These are phyloP conservation scores for Cephalopachus bancanus DNA, from an alignment of 2,797 vertebrate genomes.

Conservation along the genomic window DNA sequence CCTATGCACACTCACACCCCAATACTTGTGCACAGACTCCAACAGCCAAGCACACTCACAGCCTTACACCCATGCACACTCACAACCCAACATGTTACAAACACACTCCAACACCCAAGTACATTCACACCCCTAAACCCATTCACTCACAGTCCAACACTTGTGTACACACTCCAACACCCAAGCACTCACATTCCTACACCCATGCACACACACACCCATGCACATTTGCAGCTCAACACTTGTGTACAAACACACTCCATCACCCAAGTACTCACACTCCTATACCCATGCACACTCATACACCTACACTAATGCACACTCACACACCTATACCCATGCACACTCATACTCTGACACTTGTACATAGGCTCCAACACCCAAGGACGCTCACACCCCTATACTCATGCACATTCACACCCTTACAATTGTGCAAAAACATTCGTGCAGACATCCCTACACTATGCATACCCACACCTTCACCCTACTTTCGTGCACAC, in stretches of 20 bases:
- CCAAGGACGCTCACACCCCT: too few species aligned
- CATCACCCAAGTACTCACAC: background rate
- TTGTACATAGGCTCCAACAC: background rate
- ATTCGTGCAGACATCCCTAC: too few species aligned
- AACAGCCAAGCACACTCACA: background rate
- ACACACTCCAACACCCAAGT: background rate
- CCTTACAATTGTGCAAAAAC: background rate
- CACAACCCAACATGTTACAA: too few species aligned
- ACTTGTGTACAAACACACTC: background rate
- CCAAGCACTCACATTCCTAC: background rate
- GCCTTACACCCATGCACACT: background rate
- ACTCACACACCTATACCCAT: background rate
- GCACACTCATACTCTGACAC: background rate
- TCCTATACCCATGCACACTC: background rate
- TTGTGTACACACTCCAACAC: background rate
- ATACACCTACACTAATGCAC: background rate
- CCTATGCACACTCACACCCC: background rate
- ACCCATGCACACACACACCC: background rate
- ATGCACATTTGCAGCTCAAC: too few species aligned
- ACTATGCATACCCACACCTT: background rate
- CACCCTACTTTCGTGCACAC: background rate
- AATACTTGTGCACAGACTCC: background rate
- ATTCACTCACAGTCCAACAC: too few species aligned
- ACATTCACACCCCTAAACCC: background rate
- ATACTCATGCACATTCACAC: rapidly evolving